A percentile compares a stretch with the other conserved stretches of the same genome.
These are phyloP conservation scores for Muscicapa striata DNA, from an alignment of 2,797 vertebrate genomes.

Conservation along the genomic window DNA sequence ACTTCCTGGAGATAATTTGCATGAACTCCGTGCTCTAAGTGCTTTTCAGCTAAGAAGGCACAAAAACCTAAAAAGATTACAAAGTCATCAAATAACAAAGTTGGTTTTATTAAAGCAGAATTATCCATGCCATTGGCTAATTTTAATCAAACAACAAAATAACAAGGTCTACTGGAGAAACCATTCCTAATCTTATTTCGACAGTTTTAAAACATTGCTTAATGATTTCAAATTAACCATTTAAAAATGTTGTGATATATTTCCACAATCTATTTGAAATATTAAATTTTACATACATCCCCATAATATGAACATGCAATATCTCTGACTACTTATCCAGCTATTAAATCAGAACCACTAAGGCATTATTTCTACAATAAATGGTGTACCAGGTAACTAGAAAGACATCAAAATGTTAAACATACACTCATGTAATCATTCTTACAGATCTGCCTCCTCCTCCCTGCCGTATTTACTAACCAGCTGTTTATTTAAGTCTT, in stretches of 20 bases:
- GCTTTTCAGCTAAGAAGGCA: not conserved
- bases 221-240: not conserved
- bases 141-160: not conserved
- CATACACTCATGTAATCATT: not conserved
- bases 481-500: not conserved
- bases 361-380: not conserved
- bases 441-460: not conserved
- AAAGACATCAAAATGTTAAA: not conserved
- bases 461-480: not conserved
- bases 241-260: not conserved
- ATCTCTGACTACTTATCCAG: not conserved
- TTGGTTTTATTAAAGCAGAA: not conserved
- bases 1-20: not conserved
- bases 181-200: not conserved
- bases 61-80: not conserved
- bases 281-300: rapidly evolving
- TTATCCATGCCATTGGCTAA: not conserved
- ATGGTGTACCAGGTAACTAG: not conserved
- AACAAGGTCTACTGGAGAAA: not conserved
- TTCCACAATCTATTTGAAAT: not conserved
- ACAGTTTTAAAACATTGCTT: not conserved
- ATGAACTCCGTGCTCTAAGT: not conserved
- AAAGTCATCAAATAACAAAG: not conserved
- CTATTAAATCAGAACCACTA: not conserved
- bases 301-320: too few species aligned